phyloP scores from a whole-genome alignment of 2,888 invertebrate species.

The Eristalinus sepulchralis region DNA sequence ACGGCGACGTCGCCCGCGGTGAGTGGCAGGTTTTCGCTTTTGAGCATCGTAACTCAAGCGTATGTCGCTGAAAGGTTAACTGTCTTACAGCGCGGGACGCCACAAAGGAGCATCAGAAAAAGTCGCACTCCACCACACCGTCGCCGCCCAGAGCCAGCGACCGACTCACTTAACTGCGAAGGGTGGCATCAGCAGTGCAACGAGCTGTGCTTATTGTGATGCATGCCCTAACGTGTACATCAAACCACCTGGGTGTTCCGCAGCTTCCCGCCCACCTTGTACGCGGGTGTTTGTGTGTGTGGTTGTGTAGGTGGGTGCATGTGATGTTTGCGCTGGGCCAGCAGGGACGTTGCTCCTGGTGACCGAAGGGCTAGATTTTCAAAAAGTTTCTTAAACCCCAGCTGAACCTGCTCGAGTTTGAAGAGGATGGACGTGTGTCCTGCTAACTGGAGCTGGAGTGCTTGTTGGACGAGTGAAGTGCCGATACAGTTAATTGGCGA shows the following conservation, averaged over 20 bases:
- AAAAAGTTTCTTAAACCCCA: conserved; percentile 3
- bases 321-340: background rate
- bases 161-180: background rate
- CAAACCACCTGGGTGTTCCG: conserved; percentile 34
- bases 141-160: background rate
- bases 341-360: background rate
- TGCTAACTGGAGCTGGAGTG: background rate
- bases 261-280: conserved; percentile 4
- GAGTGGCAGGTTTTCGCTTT: conserved; percentile 42
- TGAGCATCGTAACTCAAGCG: conserved; percentile 49
- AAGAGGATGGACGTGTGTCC: background rate
- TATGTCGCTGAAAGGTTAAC: conserved; percentile 50
- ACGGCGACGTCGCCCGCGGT: background rate
- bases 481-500: background rate
- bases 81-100: conserved; percentile 34
- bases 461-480: background rate
- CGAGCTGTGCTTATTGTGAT: conserved; percentile 41
- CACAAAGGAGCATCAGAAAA: background rate
- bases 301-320: background rate
- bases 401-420: conserved; percentile 12
- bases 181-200: background rate
- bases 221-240: conserved; percentile 44
- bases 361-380: background rate
- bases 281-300: background rate
- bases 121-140: background rate